A percentile compares a stretch with the other conserved stretches of the same genome.
Conservation (phyloP, 2,888 invertebrate species). For the Hyposoter didymator region DNA sequence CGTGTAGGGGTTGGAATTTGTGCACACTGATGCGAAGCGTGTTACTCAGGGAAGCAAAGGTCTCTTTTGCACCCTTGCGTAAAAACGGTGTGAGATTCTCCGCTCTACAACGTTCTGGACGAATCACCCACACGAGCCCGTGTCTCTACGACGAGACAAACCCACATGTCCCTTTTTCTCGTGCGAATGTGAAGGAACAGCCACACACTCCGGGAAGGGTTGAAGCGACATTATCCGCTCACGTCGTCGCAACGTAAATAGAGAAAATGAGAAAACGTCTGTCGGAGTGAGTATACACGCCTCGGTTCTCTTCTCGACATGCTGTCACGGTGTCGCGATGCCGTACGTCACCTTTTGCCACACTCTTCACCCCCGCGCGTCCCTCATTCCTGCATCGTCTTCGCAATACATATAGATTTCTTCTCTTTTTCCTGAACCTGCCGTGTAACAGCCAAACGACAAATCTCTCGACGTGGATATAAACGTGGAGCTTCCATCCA, state of each 20-base stretch:
- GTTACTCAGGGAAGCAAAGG: constrained; percentile 10
- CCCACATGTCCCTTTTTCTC: not conserved
- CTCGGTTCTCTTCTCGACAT: constrained; percentile 68
- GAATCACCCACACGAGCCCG: constrained; percentile 5
- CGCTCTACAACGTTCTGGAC: not conserved
- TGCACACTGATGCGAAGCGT: constrained; percentile 20
- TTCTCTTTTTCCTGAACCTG: constrained; percentile 17
- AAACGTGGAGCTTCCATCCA: constrained; percentile 49
- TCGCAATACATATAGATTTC: constrained; percentile 11
- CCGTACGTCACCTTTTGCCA: constrained; percentile 70
- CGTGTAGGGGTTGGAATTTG: constrained; percentile 10
- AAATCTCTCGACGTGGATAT: constrained; percentile 55
- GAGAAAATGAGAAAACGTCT: constrained; percentile 73
- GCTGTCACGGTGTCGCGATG: constrained; percentile 68
- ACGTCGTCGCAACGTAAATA: constrained; percentile 71
- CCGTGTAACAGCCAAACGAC: constrained; percentile 47
- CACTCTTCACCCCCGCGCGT: constrained; percentile 35
- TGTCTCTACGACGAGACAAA: not conserved
- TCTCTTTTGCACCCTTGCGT: constrained; percentile 42
- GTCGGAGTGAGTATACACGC: constrained; percentile 69
- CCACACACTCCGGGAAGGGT: constrained; percentile 47
- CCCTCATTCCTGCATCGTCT: constrained; percentile 9
- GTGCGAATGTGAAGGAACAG: constrained; percentile 17
- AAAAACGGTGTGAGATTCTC: constrained; percentile 16
- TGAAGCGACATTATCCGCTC: constrained; percentile 71